These are phyloP conservation scores for Chromoteleia sp. DNA, from an alignment of 2,888 invertebrate species.

Conservation along the genomic window DNA sequence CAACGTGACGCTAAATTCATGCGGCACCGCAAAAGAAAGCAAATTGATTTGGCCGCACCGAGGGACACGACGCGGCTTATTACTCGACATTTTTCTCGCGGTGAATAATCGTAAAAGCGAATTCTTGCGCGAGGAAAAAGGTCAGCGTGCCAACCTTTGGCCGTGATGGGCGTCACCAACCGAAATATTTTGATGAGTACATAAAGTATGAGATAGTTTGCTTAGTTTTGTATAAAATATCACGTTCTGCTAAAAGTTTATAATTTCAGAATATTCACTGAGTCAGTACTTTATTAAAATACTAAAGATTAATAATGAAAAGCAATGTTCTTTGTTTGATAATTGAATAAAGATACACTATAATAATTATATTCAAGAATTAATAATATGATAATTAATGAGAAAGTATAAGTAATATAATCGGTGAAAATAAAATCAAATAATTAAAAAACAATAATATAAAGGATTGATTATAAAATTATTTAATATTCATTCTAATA, in stretches of 20 bases:
- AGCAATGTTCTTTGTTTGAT: not conserved
- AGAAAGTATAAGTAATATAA: too few species aligned
- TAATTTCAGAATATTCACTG: not conserved
- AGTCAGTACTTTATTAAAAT: not conserved
- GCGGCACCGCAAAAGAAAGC: constrained; percentile 49
- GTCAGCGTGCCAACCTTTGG: constrained; percentile 52
- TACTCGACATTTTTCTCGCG: constrained; percentile 59
- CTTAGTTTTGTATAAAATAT: constrained; percentile 23
- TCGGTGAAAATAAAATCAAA: too few species aligned
- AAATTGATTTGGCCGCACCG: constrained; percentile 55
- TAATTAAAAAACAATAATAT: too few species aligned
- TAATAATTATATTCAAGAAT: too few species aligned
- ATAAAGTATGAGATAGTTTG: constrained; percentile 24
- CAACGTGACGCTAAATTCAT: constrained; percentile 59
- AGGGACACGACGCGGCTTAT: constrained; percentile 49
- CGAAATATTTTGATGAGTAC: constrained; percentile 53
- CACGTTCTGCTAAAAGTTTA: constrained; percentile 18
- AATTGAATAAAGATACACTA: too few species aligned
- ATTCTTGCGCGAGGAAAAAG: constrained; percentile 47
- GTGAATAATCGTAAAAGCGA: constrained; percentile 50
- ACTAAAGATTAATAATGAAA: not conserved
- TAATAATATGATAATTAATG: too few species aligned
- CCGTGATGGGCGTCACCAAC: constrained; percentile 41
- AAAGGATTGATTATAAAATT: too few species aligned
- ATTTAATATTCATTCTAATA: too few species aligned